These are phyloP conservation scores for Drosophila yooni DNA, from an alignment of 2,888 invertebrate species.

Conservation along the genomic window DNA sequence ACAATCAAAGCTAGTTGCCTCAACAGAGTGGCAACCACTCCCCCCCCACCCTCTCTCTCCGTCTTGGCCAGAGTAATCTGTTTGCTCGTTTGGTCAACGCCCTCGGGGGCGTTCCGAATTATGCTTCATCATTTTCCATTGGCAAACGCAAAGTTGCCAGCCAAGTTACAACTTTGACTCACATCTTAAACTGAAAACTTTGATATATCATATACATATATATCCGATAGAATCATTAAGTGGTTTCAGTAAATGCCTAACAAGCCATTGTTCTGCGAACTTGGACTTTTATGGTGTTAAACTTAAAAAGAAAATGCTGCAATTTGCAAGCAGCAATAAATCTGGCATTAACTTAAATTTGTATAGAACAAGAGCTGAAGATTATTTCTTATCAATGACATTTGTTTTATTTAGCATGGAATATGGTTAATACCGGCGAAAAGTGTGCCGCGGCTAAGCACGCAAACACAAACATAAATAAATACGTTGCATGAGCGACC, in stretches of 20 bases:
- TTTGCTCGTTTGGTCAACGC: constrained; percentile 61
- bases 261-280: neutral
- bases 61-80: constrained; percentile 36
- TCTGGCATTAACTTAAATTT: neutral
- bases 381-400: neutral
- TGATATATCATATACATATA: neutral
- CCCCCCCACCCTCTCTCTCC: neutral
- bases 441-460: neutral
- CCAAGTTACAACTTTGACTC: neutral
- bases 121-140: constrained; percentile 70
- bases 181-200: neutral
- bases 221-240: neutral
- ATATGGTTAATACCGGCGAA: neutral
- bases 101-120: constrained; percentile 68
- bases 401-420: neutral
- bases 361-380: neutral
- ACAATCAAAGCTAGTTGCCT: constrained; percentile 24
- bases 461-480: constrained; percentile 2
- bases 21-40: neutral
- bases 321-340: constrained; percentile 2
- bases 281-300: constrained; percentile 3
- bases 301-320: neutral
- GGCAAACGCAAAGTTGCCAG: constrained; percentile 8
- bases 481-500: constrained; percentile 10
- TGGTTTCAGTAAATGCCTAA: neutral